A percentile compares a stretch with the other conserved stretches of the same genome.
phyloP scores from a whole-genome alignment of 1,140 invertebrate species.

The Pissodes strobi region DNA sequence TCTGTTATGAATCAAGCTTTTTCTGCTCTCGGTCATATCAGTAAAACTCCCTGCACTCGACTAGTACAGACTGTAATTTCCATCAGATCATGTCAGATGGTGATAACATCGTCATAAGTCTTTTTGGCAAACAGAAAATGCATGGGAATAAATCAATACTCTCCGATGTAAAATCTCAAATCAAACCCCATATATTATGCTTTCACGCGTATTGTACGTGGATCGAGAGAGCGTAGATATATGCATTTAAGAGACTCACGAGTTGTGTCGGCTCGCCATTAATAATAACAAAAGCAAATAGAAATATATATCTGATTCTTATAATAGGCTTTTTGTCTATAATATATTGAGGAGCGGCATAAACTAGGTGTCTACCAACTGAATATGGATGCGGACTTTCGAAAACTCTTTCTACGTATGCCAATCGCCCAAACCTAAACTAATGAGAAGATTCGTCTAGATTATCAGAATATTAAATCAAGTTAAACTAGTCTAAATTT shows the following conservation, averaged over 20 bases:
- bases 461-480: too few species aligned
- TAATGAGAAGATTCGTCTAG: too few species aligned
- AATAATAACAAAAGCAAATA: too few species aligned
- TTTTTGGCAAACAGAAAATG: conserved; percentile 25
- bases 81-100: conserved; percentile 25
- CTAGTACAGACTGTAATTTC: conserved; percentile 10
- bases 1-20: neutral
- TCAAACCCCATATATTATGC: conserved; percentile 39
- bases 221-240: conserved; percentile 3
- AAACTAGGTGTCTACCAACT: too few species aligned
- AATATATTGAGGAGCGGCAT: too few species aligned
- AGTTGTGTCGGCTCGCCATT: too few species aligned
- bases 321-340: too few species aligned
- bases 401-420: too few species aligned
- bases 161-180: conserved; percentile 40
- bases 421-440: too few species aligned
- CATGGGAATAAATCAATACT: conserved; percentile 42
- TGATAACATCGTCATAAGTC: conserved; percentile 27
- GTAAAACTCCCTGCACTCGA: neutral
- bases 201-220: conserved; percentile 21
- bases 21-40: neutral
- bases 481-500: too few species aligned
- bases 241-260: conserved; percentile 1
- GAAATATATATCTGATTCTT: too few species aligned
- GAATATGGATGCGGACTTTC: too few species aligned